Conservation (phyloP, 2,113 vertebrate genomes). For the Trichomycterus rosablanca region DNA sequence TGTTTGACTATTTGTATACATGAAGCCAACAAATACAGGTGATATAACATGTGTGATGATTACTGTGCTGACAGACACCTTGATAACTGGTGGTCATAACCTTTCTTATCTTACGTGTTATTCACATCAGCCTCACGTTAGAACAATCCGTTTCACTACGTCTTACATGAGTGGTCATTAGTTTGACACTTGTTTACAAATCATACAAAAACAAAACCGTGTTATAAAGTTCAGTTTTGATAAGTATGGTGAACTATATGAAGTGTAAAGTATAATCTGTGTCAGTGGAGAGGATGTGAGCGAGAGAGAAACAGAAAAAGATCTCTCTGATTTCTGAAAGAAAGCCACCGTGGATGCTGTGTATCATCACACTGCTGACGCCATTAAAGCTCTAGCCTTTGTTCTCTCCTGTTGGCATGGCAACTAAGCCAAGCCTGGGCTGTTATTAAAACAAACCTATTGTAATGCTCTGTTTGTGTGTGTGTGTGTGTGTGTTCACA, state of each 20-base stretch:
- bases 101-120: not conserved
- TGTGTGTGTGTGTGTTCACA: constrained; percentile 37
- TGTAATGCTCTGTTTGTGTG: constrained; percentile 27
- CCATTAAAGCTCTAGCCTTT: constrained; percentile 41
- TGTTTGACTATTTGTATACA: no score
- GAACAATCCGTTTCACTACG: not conserved
- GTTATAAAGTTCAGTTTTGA: not conserved
- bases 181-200: no score
- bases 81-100: not conserved
- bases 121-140: not conserved
- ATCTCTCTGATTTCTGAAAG: not conserved
- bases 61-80: not conserved
- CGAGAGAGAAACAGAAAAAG: not conserved
- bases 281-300: not conserved
- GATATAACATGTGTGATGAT: not conserved
- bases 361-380: constrained; percentile 38
- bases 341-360: constrained; percentile 26
- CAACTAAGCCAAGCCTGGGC: constrained; percentile 48
- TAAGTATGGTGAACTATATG: not conserved
- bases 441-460: constrained; percentile 49
- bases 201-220: no score
- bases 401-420: constrained; percentile 50
- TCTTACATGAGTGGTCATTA: no score
- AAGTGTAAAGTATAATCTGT: constrained; percentile 1
- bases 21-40: no score